Conservation (phyloP, 2,797 vertebrate genomes). For the Taeniopygia guttata region DNA sequence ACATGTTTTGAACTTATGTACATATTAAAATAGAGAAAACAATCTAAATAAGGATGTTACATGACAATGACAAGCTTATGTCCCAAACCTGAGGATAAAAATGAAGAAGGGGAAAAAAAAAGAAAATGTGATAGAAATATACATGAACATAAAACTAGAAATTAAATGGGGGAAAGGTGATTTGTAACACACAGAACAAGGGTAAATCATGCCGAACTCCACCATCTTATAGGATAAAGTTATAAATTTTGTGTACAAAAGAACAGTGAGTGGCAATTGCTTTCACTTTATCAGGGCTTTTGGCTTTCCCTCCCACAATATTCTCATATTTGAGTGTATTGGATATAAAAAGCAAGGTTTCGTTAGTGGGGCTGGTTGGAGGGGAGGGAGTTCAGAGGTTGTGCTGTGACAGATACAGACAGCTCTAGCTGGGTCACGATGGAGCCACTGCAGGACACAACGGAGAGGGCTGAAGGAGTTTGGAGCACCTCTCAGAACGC, state of each 20-base stretch:
- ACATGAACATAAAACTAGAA: neutral
- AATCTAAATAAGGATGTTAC: neutral
- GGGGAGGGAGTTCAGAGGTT: neutral
- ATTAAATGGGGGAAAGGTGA: neutral
- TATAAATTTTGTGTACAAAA: neutral
- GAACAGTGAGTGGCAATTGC: neutral
- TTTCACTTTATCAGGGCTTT: neutral
- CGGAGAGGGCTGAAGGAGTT: neutral
- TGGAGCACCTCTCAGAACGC: neutral
- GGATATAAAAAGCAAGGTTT: neutral
- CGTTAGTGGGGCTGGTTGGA: neutral
- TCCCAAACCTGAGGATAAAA: neutral
- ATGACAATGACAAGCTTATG: fast-evolving
- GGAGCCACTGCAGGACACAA: neutral
- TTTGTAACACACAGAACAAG: neutral
- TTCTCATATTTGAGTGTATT: neutral
- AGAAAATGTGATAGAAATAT: neutral
- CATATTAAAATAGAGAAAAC: neutral
- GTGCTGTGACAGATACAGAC: neutral
- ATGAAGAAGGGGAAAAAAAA: too few relatives aligned
- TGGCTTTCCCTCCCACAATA: neutral
- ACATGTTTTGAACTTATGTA: neutral
- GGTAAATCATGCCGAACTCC: neutral
- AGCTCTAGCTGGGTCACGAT: neutral
- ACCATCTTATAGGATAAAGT: neutral